Percentiles rank a stretch among this genome's conserved stretches.
phyloP scores from a whole-genome alignment of 2,888 invertebrate species.

The Aleiodes testaceus region DNA sequence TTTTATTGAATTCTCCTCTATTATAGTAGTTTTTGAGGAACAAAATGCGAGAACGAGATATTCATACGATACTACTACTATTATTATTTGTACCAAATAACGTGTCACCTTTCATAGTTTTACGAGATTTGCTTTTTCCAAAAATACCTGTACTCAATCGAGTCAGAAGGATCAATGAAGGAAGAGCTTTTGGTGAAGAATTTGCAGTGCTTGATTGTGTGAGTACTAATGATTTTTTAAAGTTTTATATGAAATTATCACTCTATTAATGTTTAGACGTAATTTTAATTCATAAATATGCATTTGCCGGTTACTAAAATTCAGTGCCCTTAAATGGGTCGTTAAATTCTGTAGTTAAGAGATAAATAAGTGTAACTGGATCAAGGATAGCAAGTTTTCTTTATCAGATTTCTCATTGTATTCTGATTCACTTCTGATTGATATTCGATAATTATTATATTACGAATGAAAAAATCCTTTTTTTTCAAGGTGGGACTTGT shows the following conservation, averaged over 20 bases:
- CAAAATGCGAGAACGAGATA: neutral
- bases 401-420: no score
- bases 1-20: neutral
- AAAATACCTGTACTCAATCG: conserved; percentile 19
- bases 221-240: conserved; percentile 14
- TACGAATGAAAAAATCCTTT: neutral
- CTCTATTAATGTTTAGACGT: neutral
- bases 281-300: neutral
- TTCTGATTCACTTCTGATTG: no score
- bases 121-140: conserved; percentile 35
- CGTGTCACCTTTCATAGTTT: neutral
- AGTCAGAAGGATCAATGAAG: neutral
- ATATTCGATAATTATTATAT: no score
- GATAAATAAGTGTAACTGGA: neutral
- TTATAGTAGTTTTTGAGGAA: neutral
- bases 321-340: neutral
- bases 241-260: neutral
- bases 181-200: neutral
- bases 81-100: neutral
- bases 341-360: conserved; percentile 9
- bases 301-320: neutral
- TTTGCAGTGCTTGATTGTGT: conserved; percentile 36
- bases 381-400: conserved; percentile 23
- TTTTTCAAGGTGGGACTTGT: conserved; percentile 56
- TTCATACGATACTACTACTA: neutral